A percentile compares a stretch with the other conserved stretches of the same genome.
Conservation (phyloP, 2,797 vertebrate genomes). For the Micrastur ruficollis region DNA sequence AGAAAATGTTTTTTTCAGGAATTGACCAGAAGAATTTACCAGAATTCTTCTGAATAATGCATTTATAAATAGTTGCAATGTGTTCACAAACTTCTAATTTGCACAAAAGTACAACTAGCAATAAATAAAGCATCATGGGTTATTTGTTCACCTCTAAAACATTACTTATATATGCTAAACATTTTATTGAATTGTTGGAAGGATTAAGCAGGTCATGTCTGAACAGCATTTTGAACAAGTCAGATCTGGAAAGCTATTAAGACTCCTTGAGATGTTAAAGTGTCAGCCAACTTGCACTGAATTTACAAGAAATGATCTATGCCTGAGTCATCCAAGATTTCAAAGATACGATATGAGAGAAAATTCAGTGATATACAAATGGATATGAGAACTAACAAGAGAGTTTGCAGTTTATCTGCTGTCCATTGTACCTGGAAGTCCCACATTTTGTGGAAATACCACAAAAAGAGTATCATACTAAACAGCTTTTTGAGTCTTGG, state of each 20-base stretch:
- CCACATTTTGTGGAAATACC: not conserved
- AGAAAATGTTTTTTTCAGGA: not conserved
- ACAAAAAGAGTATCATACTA: not conserved
- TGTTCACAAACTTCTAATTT: not conserved
- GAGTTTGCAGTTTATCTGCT: not conserved
- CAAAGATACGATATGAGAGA: not conserved
- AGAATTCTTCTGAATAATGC: not conserved
- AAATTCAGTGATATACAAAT: not conserved
- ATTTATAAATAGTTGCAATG: not conserved
- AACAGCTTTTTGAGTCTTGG: not conserved
- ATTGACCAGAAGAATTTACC: not conserved
- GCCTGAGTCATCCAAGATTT: conserved; percentile 33
- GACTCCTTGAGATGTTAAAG: conserved; percentile 1
- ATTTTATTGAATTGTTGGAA: not conserved
- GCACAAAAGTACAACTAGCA: not conserved
- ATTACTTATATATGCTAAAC: not conserved
- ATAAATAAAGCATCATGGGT: not conserved
- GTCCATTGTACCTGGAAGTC: not conserved
- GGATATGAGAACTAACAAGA: not conserved
- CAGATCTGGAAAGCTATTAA: conserved; percentile 47
- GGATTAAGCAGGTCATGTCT: conserved; percentile 38
- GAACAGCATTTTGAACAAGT: conserved; percentile 49
- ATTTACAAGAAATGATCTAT: conserved; percentile 25
- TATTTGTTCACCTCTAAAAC: conserved; percentile 4
- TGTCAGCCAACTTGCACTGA: conserved; percentile 7